Percentiles rank a stretch among this genome's conserved stretches.
Evolutionary conservation across 1,140 invertebrate species (phyloP).

Genomic region (Listronotus oregonensis): DNA sequence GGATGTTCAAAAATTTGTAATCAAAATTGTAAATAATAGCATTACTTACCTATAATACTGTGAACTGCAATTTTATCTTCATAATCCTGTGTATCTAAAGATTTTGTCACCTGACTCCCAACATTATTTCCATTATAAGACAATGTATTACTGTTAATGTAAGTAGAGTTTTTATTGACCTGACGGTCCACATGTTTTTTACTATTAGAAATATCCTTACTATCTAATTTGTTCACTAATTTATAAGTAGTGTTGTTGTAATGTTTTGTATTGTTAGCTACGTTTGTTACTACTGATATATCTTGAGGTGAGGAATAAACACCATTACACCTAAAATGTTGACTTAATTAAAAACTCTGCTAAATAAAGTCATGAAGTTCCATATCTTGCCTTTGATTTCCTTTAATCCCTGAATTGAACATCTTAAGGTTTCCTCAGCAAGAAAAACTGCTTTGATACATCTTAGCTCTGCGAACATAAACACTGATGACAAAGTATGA

Average conservation of each 20-base stretch:
- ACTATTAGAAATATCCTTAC: slow-evolving; percentile 36
- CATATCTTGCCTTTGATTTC: slow-evolving; percentile 46
- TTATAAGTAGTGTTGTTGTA: slow-evolving; percentile 31
- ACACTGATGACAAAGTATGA: slow-evolving; percentile 11
- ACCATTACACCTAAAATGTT: slow-evolving; percentile 45
- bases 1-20: too few species aligned
- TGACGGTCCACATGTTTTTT: slow-evolving; percentile 32
- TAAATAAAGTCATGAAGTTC: neutral
- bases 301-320: slow-evolving; percentile 37
- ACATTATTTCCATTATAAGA: slow-evolving; percentile 23
- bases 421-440: slow-evolving; percentile 48
- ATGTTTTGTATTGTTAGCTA: slow-evolving; percentile 30
- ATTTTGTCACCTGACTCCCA: slow-evolving; percentile 39
- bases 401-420: slow-evolving; percentile 51
- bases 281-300: slow-evolving; percentile 22
- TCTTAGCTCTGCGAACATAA: slow-evolving; percentile 32
- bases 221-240: slow-evolving; percentile 31
- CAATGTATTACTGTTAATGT: slow-evolving; percentile 4
- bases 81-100: slow-evolving; percentile 34
- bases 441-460: slow-evolving; percentile 37
- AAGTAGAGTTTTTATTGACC: slow-evolving; percentile 3
- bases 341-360: neutral
- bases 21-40: neutral
- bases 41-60: slow-evolving; percentile 53
- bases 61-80: slow-evolving; percentile 47